phyloP scores from a whole-genome alignment of 2,113 vertebrate genomes.

The Phalacrocorax pelagicus region DNA sequence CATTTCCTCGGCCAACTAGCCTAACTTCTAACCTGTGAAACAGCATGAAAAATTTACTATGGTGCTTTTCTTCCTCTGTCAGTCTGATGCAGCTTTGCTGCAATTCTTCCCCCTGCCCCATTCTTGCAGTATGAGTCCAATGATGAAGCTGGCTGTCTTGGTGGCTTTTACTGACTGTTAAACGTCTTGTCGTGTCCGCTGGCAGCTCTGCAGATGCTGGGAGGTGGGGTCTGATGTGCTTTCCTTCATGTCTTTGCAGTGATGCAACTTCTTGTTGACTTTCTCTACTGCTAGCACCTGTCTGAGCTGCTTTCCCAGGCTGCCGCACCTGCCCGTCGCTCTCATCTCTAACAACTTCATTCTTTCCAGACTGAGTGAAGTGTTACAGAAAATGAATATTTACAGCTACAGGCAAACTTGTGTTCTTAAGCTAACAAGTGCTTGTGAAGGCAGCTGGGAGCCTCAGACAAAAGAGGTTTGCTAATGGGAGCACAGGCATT shows the following conservation, averaged over 20 bases:
- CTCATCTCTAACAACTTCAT: not conserved
- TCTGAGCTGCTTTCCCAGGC: not conserved
- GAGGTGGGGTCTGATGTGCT: not conserved
- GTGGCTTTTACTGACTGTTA: not conserved
- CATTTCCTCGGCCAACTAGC: not conserved
- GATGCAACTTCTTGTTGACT: slow-evolving; percentile 18
- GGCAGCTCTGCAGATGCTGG: not conserved
- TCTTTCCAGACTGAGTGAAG: not conserved
- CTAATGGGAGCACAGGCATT: not conserved
- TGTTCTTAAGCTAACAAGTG: not conserved
- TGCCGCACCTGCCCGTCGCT: not conserved
- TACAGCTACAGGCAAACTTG: not conserved
- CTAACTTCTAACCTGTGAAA: not conserved
- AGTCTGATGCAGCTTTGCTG: not conserved
- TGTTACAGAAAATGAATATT: not conserved
- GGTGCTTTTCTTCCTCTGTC: not conserved
- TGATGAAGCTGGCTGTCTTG: not conserved
- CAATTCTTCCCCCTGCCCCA: not conserved
- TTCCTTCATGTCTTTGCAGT: not conserved
- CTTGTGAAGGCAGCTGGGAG: not conserved
- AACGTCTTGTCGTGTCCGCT: not conserved
- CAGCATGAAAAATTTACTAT: not conserved
- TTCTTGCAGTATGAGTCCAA: not conserved
- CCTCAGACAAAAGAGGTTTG: not conserved
- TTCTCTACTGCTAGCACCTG: not conserved